Evolutionary conservation across 2,888 invertebrate species (phyloP).

Genomic region (Acronicta leporina): DNA sequence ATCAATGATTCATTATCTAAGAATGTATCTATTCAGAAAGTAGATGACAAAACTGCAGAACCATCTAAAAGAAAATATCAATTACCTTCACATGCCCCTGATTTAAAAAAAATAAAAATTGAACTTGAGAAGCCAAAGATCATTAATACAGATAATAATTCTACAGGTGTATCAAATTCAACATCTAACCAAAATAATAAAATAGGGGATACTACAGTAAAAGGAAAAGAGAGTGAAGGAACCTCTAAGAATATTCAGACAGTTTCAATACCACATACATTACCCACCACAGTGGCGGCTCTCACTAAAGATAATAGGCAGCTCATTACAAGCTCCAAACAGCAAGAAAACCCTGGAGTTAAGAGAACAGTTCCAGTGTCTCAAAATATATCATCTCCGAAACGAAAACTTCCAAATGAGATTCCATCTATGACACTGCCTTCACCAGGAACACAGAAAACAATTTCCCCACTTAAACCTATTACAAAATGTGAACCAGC

Average conservation of each 20-base stretch:
- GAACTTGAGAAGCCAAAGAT: constrained; percentile 80
- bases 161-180: constrained; percentile 42
- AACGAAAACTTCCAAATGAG: constrained; percentile 84
- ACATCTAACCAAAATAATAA: constrained; percentile 55
- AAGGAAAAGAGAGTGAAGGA: constrained; percentile 61
- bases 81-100: constrained; percentile 66
- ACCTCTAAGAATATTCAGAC: constrained; percentile 52
- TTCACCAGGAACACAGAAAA: constrained; percentile 64
- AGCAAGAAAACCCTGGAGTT: constrained; percentile 66
- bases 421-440: constrained; percentile 53
- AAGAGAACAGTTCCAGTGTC: constrained; percentile 72
- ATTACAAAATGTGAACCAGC: constrained; percentile 75
- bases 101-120: constrained; percentile 81
- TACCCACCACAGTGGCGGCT: constrained; percentile 38
- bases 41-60: constrained; percentile 74
- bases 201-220: constrained; percentile 51
- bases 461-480: constrained; percentile 80
- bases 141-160: constrained; percentile 49
- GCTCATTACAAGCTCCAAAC: constrained; percentile 50
- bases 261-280: constrained; percentile 34
- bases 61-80: constrained; percentile 78
- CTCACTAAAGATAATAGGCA: constrained; percentile 67
- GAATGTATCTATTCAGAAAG: constrained; percentile 59
- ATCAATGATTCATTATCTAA: constrained; percentile 58
- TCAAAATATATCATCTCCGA: constrained; percentile 79